These are phyloP conservation scores for Athetis lepigone DNA, from an alignment of 2,888 invertebrate species.

Conservation along the genomic window DNA sequence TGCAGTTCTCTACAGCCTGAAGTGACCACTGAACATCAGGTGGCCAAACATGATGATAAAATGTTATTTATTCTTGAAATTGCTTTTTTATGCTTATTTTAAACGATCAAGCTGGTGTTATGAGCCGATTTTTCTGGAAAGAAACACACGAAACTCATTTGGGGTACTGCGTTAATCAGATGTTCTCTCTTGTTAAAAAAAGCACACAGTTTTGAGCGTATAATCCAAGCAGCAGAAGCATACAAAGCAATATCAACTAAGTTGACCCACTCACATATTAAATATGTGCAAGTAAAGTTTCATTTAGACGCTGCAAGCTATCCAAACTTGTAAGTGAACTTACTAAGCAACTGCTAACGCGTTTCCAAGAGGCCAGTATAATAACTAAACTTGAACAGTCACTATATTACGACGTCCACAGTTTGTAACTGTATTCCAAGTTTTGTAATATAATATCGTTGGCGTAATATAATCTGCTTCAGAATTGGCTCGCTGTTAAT, in stretches of 20 bases:
- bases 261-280: conserved; percentile 27
- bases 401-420: conserved; percentile 41
- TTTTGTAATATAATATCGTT: conserved; percentile 42
- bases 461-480: conserved; percentile 22
- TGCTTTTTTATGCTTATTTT: too few species aligned
- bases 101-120: too few species aligned
- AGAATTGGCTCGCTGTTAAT: background rate
- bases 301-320: conserved; percentile 46
- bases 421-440: conserved; percentile 41
- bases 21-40: too few species aligned
- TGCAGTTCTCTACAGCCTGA: too few species aligned
- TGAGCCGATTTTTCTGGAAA: too few species aligned
- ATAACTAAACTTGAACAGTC: conserved; percentile 42
- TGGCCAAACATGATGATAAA: too few species aligned
- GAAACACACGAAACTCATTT: too few species aligned
- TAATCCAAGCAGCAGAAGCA: too few species aligned
- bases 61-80: too few species aligned
- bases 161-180: too few species aligned
- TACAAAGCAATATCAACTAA: conserved; percentile 40
- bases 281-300: conserved; percentile 40
- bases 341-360: conserved; percentile 37
- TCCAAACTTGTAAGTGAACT: conserved; percentile 38
- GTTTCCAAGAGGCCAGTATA: conserved; percentile 35
- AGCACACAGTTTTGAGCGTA: too few species aligned
- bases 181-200: too few species aligned